Evolutionary conservation across 2,797 vertebrate genomes (phyloP), one percentile per base, ranked within the genome.

Genomic region (Melanotaenia boesemani): DNA sequence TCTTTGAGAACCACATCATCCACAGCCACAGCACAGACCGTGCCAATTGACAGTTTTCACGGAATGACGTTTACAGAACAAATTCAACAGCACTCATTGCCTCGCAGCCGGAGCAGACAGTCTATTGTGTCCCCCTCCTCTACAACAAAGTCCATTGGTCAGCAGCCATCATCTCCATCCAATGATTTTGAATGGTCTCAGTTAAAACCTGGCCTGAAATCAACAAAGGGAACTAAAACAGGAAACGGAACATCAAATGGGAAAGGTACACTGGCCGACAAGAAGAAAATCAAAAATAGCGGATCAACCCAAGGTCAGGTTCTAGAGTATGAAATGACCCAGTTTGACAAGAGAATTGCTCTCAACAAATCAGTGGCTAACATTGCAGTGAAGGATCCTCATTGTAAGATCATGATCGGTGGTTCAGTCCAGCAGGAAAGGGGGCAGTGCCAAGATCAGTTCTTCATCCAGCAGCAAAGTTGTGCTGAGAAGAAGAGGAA

Each of bases 311-410:
- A 98, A 67, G 91, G 95, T 55, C 97, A 97, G 91, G 96, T 97
- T 79, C 88, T 97, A 74, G 98, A 99, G 86, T 99, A 99, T 4
- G 98, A 99, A 90, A 98, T 99, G 98, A 99, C 97, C 76, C 97
- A 97, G 90, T 97, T 99, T 61, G 97, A 99, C 89, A 97, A 97
- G 79, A 94, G 95, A 86, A 95, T 95, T 13, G 94, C 96, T n/a
- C 66, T 95, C 67, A 94, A 95, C 91, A 98, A 97, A 86, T 94
- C 96, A 3, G 96, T 96, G 28, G 94, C 93, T 0, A 94, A 89
- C 39, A 85, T 93, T 18, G 86, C 92, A 18, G 89, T 94, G 65
- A 95, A 96, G 15, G 97, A 98, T 55, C 87, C 96, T 3, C 96
- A 96, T 50, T 96, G 96, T 85, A 98, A 97, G 87, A 95, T 97